Evolutionary conservation across 2,888 invertebrate species (phyloP).

Genomic region (Tryphoninae sp.): DNA sequence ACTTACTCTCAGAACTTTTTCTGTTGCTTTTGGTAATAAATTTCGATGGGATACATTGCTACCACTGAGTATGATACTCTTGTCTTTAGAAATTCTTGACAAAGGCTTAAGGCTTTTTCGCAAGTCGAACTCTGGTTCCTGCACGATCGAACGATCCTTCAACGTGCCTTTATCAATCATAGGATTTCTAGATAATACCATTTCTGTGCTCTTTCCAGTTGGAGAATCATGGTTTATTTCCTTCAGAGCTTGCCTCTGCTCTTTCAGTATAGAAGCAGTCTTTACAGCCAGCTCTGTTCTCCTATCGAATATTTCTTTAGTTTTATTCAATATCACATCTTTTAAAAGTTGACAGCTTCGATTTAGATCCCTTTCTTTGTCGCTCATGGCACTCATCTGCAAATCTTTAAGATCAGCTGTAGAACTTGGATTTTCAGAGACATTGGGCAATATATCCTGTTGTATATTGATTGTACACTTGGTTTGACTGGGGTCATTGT

Average conservation of each 20-base stretch:
- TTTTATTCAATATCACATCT: conserved; percentile 72
- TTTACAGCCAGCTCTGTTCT: conserved; percentile 67
- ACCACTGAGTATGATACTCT: conserved; percentile 44
- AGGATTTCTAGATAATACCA: not conserved
- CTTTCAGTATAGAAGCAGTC: conserved; percentile 64
- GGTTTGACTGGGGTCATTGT: not conserved
- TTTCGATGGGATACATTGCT: conserved; percentile 23
- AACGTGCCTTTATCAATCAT: not conserved
- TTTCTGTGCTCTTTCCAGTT: not conserved
- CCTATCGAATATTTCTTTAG: conserved; percentile 70
- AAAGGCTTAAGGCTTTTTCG: not conserved
- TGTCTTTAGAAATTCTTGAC: not conserved
- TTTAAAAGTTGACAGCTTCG: conserved; percentile 69
- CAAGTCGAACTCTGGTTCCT: not conserved
- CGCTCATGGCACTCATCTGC: conserved; percentile 51
- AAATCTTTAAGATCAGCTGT: conserved; percentile 8
- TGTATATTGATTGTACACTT: not conserved
- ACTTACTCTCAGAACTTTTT: conserved; percentile 35
- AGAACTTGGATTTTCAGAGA: conserved; percentile 21
- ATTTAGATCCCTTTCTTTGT: conserved; percentile 66
- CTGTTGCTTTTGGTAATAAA: not conserved
- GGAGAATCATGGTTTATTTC: conserved; percentile 25
- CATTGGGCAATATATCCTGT: not conserved
- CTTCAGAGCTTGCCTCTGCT: conserved; percentile 17
- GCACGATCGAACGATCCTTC: not conserved